Conservation (phyloP, 37 sponge, comb jelly and placozoan species). For the Geodia barretti region DNA sequence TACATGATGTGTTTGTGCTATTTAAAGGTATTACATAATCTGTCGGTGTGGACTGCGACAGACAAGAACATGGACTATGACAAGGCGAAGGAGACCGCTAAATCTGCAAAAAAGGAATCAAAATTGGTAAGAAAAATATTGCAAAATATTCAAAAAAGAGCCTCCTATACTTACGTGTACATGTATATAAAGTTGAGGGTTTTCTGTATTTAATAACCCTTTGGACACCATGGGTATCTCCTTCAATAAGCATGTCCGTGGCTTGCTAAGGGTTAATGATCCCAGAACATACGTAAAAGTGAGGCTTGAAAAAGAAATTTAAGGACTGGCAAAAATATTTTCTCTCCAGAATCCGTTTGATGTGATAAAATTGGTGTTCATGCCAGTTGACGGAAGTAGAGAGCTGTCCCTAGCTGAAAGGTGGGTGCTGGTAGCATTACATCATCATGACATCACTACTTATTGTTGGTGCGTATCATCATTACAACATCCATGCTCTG, state of each 20-base stretch:
- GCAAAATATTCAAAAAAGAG: too few species aligned
- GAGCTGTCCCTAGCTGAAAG: constrained; percentile 73
- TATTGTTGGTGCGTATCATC: too few species aligned
- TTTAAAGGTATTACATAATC: constrained; percentile 80
- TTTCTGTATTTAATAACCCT: too few species aligned
- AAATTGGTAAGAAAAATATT: constrained; percentile 62
- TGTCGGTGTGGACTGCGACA: constrained; percentile 83
- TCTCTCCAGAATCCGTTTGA: constrained; percentile 88
- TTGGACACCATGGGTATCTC: too few species aligned
- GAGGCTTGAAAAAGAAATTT: neutral
- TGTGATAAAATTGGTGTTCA: constrained; percentile 76
- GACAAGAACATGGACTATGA: constrained; percentile 50
- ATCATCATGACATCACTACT: too few species aligned
- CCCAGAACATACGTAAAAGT: too few species aligned
- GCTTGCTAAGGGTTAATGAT: too few species aligned
- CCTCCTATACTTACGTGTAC: too few species aligned
- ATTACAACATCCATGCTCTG: too few species aligned
- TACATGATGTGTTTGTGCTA: neutral
- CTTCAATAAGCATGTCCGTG: too few species aligned
- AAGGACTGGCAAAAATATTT: neutral
- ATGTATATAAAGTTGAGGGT: too few species aligned
- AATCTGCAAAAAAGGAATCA: constrained; percentile 59
- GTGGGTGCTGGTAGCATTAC: too few species aligned
- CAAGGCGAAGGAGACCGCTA: constrained; percentile 66
- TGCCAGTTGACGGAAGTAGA: constrained; percentile 36